These are phyloP conservation scores for Coptotermes formosanus DNA, from an alignment of 1,140 invertebrate species.

Conservation along the genomic window DNA sequence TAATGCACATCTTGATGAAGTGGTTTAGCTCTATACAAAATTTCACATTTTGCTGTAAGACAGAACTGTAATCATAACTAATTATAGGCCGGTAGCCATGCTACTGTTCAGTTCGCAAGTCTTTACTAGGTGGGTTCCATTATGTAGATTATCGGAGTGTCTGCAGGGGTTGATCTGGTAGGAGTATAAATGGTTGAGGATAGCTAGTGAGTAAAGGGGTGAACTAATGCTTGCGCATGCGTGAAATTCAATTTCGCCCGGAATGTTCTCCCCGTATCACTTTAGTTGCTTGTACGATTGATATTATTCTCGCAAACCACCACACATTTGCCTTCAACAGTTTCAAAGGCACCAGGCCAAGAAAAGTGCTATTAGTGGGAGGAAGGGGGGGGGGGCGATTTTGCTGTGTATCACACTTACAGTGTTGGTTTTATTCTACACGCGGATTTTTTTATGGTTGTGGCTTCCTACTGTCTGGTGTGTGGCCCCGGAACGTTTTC, in stretches of 20 bases:
- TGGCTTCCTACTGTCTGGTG: too few species aligned
- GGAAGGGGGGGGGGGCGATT: too few species aligned
- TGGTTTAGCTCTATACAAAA: too few species aligned
- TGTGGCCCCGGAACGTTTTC: too few species aligned
- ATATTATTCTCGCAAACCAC: too few species aligned
- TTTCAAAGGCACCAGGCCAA: not conserved
- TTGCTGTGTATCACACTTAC: not conserved
- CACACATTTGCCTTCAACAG: not conserved
- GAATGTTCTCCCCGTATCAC: conserved; percentile 27
- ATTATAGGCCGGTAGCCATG: not conserved
- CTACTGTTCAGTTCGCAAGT: not conserved
- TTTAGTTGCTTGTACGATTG: conserved; percentile 9
- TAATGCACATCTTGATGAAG: too few species aligned
- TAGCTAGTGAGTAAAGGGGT: not conserved
- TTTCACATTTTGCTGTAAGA: not conserved
- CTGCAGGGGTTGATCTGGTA: not conserved
- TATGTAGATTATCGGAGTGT: not conserved
- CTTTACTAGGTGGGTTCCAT: not conserved
- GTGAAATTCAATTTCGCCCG: conserved; percentile 27
- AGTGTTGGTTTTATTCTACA: too few species aligned
- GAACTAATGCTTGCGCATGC: conserved; percentile 28
- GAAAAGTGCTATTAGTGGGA: not conserved
- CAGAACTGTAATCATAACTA: not conserved
- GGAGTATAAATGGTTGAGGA: not conserved
- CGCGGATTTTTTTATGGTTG: too few species aligned